Evolutionary conservation across 2,113 vertebrate genomes (phyloP).

Genomic region (Psammodynastes pulverulentus): DNA sequence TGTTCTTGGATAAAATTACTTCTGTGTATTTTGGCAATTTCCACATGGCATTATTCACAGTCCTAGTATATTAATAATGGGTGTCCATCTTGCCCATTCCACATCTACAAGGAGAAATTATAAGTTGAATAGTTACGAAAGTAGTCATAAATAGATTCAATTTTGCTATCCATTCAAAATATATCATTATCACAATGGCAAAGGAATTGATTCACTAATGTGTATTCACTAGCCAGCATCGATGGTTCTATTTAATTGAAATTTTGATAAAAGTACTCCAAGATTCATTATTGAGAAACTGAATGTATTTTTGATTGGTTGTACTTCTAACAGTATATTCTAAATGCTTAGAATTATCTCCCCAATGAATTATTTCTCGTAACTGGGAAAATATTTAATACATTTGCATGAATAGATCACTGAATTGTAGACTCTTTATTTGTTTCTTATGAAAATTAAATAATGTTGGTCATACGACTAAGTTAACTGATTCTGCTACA

Average conservation of each 20-base stretch:
- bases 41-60: background rate
- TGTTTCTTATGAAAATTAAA: slow-evolving; percentile 9
- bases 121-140: slow-evolving; percentile 3
- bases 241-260: slow-evolving; percentile 42
- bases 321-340: background rate
- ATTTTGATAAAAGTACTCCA: slow-evolving; percentile 31
- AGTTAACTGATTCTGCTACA: background rate
- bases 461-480: background rate
- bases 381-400: background rate
- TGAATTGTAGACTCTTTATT: background rate
- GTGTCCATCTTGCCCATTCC: background rate
- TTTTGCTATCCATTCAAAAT: slow-evolving; percentile 48
- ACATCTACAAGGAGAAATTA: background rate
- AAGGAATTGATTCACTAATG: slow-evolving; percentile 28
- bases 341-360: background rate
- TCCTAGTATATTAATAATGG: background rate
- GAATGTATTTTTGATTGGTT: slow-evolving; percentile 13
- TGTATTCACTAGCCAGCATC: slow-evolving; percentile 30
- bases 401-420: background rate
- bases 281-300: slow-evolving; percentile 12
- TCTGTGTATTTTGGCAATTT: background rate
- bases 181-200: slow-evolving; percentile 17
- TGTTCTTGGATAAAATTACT: background rate
- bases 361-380: background rate
- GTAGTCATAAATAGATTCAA: slow-evolving; percentile 19